Conservation (phyloP, 1,140 invertebrate genomes). For the Magallana gigas region DNA sequence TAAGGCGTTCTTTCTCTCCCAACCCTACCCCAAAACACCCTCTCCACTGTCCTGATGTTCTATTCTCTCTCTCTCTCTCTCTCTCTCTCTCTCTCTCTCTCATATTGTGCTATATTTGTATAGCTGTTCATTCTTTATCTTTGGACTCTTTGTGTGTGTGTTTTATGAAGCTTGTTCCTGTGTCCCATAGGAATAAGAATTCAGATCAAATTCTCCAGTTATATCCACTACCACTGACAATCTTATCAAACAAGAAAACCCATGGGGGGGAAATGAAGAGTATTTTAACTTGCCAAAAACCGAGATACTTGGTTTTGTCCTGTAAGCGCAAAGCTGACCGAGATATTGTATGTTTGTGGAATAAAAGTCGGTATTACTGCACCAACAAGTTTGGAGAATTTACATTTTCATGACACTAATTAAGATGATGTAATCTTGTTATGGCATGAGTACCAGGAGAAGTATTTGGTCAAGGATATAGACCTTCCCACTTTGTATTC, state of each 20-base stretch:
- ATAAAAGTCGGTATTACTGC: background rate
- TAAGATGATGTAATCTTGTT: background rate
- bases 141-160: too few relatives aligned
- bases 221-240: background rate
- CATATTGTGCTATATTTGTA: too few relatives aligned
- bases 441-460: background rate
- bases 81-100: too few relatives aligned
- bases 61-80: too few relatives aligned
- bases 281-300: background rate
- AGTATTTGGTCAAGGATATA: background rate
- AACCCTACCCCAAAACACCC: too few relatives aligned
- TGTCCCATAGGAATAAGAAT: background rate
- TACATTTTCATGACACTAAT: background rate
- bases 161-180: background rate
- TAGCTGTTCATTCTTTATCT: too few relatives aligned
- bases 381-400: background rate
- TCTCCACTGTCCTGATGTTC: too few relatives aligned
- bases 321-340: too few relatives aligned
- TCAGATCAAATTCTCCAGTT: slow-evolving; percentile 6
- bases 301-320: background rate
- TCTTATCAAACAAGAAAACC: background rate
- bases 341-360: too few relatives aligned
- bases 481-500: background rate
- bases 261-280: background rate
- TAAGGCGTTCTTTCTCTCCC: too few relatives aligned